Conservation (phyloP, 2,888 invertebrate genomes). For the Andrena bicolor region DNA sequence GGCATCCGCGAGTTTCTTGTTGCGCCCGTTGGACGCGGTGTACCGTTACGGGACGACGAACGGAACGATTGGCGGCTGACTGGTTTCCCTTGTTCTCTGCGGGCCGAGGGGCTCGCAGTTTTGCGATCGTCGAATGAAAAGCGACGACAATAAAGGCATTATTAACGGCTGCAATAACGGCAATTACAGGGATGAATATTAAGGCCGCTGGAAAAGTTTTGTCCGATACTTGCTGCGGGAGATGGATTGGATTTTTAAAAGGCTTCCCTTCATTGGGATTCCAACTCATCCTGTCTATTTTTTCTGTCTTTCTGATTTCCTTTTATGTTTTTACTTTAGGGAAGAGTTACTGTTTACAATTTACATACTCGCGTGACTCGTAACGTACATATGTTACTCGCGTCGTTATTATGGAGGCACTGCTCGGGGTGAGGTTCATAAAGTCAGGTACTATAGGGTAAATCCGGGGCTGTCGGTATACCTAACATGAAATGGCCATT, state of each 20-base stretch:
- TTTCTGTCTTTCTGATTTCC: not conserved
- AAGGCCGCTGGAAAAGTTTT: conserved; percentile 20
- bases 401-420: no score
- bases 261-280: conserved; percentile 7
- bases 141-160: conserved; percentile 24
- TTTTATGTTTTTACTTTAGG: not conserved
- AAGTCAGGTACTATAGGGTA: no score
- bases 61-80: not conserved
- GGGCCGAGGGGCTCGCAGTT: not conserved
- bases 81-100: not conserved
- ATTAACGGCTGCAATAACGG: conserved; percentile 40
- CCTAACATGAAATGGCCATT: no score
- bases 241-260: conserved; percentile 13
- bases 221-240: not conserved
- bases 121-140: conserved; percentile 30
- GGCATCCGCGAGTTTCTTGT: not conserved
- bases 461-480: no score
- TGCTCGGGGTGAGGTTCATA: no score
- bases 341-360: no score
- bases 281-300: not conserved
- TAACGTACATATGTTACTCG: no score
- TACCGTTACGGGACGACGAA: conserved; percentile 34
- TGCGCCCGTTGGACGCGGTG: not conserved
- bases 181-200: conserved; percentile 42
- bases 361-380: no score